phyloP scores from a whole-genome alignment of 1,140 invertebrate genomes.

The Aphaenogaster rudis region DNA sequence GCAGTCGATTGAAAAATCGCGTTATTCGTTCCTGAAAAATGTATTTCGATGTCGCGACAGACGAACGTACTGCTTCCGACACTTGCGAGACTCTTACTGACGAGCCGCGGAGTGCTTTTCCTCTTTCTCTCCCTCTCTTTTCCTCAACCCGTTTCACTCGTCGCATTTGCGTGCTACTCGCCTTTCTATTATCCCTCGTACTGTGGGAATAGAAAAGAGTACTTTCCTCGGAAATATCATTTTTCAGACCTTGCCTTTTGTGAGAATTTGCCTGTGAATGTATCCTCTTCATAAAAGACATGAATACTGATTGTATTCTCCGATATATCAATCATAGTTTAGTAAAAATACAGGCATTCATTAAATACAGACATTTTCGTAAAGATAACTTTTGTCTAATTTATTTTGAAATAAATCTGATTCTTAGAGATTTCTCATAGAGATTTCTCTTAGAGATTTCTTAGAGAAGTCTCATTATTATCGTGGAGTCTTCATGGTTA shows the following conservation, averaged over 20 bases:
- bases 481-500: neutral
- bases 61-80: constrained; percentile 34
- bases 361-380: neutral
- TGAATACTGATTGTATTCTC: neutral
- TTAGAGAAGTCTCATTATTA: neutral
- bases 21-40: neutral
- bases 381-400: neutral
- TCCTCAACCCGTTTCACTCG: constrained; percentile 8
- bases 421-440: neutral
- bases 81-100: constrained; percentile 59
- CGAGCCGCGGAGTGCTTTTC: neutral
- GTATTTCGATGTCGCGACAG: neutral
- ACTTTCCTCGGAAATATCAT: neutral
- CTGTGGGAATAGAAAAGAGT: neutral
- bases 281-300: neutral
- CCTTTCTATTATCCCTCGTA: neutral
- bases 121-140: constrained; percentile 35
- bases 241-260: neutral
- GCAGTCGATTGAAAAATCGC: constrained; percentile 3
- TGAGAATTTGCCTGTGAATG: neutral
- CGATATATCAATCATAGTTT: neutral
- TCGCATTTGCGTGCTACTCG: constrained; percentile 12
- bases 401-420: neutral
- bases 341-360: neutral
- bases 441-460: too few species aligned